Conservation (phyloP, 2,888 invertebrate species). For the Caenorhabditis japonica region DNA sequence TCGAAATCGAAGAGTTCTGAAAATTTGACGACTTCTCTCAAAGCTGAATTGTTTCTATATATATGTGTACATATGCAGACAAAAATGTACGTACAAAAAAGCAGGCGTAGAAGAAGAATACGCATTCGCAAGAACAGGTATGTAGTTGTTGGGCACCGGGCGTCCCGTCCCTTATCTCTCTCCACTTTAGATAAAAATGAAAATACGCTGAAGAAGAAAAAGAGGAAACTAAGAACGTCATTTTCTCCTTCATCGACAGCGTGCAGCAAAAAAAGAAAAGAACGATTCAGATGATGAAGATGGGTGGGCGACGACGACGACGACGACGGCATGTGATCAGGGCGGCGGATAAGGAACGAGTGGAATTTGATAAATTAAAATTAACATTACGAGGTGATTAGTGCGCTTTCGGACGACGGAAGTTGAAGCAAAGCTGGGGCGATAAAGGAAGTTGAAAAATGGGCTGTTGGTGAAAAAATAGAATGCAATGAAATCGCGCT, state of each 20-base stretch:
- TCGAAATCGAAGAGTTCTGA: too few species aligned
- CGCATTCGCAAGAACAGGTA: constrained; percentile 48
- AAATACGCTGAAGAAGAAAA: constrained; percentile 6
- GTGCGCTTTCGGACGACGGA: constrained; percentile 7
- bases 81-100: too few species aligned
- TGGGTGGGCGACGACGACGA: constrained; percentile 12
- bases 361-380: constrained; percentile 5
- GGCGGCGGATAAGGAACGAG: background rate
- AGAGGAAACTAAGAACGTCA: constrained; percentile 20
- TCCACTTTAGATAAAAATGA: constrained; percentile 23
- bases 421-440: background rate
- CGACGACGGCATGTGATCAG: constrained; percentile 27
- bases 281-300: constrained; percentile 29
- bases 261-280: too few species aligned
- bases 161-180: constrained; percentile 26
- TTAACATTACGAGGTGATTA: constrained; percentile 5
- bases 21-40: too few species aligned
- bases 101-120: constrained; percentile 13
- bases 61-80: too few species aligned
- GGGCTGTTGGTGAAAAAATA: background rate
- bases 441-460: background rate
- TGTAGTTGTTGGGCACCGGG: too few species aligned
- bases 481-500: background rate
- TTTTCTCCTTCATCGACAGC: too few species aligned
- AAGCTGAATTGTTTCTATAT: too few species aligned